phyloP scores from a whole-genome alignment of 2,797 vertebrate genomes.

The Aselliscus stoliczkanus region DNA sequence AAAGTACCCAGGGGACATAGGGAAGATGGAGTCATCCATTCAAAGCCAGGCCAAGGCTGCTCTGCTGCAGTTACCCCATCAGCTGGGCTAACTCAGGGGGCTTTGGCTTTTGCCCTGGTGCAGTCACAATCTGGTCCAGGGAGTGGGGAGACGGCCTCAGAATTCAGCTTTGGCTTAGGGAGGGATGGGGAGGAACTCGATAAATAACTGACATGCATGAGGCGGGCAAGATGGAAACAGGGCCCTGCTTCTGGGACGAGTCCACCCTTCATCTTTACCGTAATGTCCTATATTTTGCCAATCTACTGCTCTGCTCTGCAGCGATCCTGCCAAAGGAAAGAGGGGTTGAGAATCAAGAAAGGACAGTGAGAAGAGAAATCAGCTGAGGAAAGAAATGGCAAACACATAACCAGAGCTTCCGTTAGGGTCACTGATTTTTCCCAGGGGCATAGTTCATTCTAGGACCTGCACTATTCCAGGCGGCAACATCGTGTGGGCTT shows the following conservation, averaged over 20 bases:
- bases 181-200: constrained; percentile 58
- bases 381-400: constrained; percentile 58
- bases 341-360: constrained; percentile 82
- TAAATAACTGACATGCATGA: constrained; percentile 80
- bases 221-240: constrained; percentile 78
- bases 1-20: neutral
- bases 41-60: neutral
- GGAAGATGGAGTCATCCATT: neutral
- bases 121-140: constrained; percentile 44
- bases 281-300: constrained; percentile 99
- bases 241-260: constrained; percentile 92
- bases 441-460: neutral
- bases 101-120: neutral
- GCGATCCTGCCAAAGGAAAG: constrained; percentile 96
- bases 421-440: constrained; percentile 55
- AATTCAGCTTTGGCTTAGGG: neutral
- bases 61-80: neutral
- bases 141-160: constrained; percentile 50
- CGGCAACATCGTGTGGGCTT: neutral
- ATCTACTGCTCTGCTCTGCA: constrained; percentile 99
- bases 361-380: constrained; percentile 66
- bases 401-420: constrained; percentile 77
- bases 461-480: neutral
- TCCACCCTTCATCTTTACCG: constrained; percentile 88
- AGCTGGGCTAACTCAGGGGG: neutral